phyloP scores from a whole-genome alignment of 2,888 invertebrate genomes.

The Drosophila multiciliata region DNA sequence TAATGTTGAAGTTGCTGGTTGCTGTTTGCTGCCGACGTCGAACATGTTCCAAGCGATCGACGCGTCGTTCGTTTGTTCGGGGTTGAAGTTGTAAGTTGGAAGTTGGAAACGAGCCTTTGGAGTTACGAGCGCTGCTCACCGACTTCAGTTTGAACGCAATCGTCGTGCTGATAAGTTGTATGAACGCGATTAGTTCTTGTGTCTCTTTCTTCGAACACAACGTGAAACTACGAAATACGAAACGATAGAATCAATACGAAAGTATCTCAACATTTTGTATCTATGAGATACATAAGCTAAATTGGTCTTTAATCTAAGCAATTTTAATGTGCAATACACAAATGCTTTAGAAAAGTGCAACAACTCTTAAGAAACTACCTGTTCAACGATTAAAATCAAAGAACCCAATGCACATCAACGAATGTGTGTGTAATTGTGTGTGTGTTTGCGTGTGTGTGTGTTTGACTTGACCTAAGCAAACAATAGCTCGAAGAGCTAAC shows the following conservation, averaged over 20 bases:
- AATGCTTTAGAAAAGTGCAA: constrained; percentile 44
- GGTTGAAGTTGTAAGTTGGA: constrained; percentile 28
- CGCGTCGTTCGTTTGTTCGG: constrained; percentile 27
- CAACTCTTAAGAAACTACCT: constrained; percentile 52
- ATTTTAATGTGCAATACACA: constrained; percentile 60
- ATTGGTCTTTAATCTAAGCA: constrained; percentile 18
- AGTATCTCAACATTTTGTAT: constrained; percentile 25
- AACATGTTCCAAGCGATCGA: constrained; percentile 52
- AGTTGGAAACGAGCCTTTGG: constrained; percentile 10
- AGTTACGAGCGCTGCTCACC: constrained; percentile 26
- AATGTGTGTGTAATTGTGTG: not conserved
- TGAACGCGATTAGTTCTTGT: constrained; percentile 41
- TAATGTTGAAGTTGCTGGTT: constrained; percentile 35
- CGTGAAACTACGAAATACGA: constrained; percentile 32
- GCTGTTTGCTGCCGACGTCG: constrained; percentile 18
- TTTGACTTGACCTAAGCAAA: constrained; percentile 64
- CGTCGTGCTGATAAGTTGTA: constrained; percentile 71
- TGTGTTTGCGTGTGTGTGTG: not conserved
- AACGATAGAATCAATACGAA: constrained; percentile 17
- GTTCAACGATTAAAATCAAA: constrained; percentile 28
- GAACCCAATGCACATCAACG: not conserved
- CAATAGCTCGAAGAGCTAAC: constrained; percentile 40
- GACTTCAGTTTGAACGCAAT: constrained; percentile 56
- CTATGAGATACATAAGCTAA: constrained; percentile 47
- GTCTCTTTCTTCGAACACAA: not conserved